Percentiles rank a stretch among this genome's conserved stretches.
phyloP scores from a whole-genome alignment of 2,888 invertebrate species.

The Elegia similella region DNA sequence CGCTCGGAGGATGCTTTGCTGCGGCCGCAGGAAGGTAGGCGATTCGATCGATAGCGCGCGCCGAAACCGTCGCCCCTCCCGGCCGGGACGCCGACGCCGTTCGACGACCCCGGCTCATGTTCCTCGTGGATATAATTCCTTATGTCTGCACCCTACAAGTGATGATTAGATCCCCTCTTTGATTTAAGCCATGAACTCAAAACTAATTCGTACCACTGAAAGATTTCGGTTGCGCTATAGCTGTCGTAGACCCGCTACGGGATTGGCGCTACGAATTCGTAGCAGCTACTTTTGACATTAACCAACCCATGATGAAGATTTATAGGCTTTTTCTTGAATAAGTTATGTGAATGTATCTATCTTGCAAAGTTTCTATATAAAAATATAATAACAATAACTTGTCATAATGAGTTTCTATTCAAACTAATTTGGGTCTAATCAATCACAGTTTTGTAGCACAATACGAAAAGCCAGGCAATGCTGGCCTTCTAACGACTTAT shows the following conservation, averaged over 20 bases:
- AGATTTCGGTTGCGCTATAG: background rate
- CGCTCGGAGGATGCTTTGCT: slow-evolving; percentile 96
- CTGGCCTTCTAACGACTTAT: background rate
- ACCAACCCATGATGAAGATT: too few relatives aligned
- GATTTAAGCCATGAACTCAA: background rate
- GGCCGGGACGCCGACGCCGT: slow-evolving; percentile 74
- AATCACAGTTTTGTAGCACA: background rate
- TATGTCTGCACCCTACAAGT: slow-evolving; percentile 24
- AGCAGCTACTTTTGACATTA: background rate
- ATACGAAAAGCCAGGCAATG: background rate
- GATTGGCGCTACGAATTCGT: slow-evolving; percentile 6
- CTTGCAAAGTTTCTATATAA: background rate
- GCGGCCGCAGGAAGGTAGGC: slow-evolving; percentile 95
- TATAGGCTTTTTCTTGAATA: too few relatives aligned
- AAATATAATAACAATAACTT: background rate
- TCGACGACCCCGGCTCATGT: slow-evolving; percentile 73
- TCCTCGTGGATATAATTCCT: slow-evolving; percentile 35
- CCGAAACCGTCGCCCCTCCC: slow-evolving; percentile 78
- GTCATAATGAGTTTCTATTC: background rate
- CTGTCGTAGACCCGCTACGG: background rate
- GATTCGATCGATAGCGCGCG: slow-evolving; percentile 77
- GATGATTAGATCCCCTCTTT: slow-evolving; percentile 1
- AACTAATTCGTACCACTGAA: background rate
- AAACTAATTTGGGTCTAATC: background rate
- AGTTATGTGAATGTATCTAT: background rate